Evolutionary conservation across 2,113 vertebrate genomes (phyloP).

Genomic region (Rhabdornis inornatus): DNA sequence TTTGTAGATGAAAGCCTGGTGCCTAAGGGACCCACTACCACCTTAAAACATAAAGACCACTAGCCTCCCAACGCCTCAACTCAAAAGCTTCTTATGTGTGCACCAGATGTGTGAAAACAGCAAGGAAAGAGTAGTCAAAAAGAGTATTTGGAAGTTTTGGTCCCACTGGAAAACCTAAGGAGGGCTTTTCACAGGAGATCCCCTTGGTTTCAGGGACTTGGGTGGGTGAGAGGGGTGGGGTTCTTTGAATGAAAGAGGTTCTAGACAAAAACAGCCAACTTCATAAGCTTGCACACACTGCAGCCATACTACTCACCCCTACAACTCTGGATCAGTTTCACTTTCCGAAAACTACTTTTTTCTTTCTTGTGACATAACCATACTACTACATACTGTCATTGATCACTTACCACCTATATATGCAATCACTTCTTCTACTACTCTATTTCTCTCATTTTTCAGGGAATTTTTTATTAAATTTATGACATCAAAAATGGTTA

Average conservation of each 20-base stretch:
- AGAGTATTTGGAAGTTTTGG: not conserved
- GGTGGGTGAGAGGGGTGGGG: accelerated
- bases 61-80: not conserved
- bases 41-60: not conserved
- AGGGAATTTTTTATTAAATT: not conserved
- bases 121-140: not conserved
- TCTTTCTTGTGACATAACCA: not conserved
- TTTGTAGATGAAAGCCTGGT: not conserved
- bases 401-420: not conserved
- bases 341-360: not conserved
- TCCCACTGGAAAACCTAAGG: not conserved
- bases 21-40: not conserved
- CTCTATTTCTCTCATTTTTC: not conserved
- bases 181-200: not conserved
- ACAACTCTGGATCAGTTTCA: not conserved
- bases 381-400: not conserved
- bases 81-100: not conserved
- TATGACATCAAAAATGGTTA: not conserved
- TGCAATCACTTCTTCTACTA: not conserved
- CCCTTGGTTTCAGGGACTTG: not conserved
- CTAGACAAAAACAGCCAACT: not conserved
- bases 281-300: not conserved
- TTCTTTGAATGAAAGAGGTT: not conserved
- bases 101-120: not conserved
- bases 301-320: not conserved